Evolutionary conservation across 1,140 invertebrate species (phyloP), one percentile per base, ranked within the genome.

Genomic region (Caligus rogercresseyi): DNA sequence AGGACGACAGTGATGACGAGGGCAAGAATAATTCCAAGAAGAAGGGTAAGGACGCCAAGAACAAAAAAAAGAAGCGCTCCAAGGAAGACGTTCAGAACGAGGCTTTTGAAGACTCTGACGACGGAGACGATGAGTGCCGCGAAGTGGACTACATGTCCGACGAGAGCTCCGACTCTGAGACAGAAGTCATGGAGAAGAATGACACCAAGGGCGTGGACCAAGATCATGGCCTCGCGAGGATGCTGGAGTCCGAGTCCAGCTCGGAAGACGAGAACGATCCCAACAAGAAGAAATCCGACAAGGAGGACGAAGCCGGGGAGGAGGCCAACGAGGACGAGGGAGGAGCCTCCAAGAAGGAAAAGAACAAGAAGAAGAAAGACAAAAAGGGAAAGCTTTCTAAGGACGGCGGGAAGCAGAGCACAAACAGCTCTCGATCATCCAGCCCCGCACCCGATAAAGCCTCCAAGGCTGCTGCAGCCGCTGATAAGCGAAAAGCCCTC

Each of bases 91-190:
- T 70, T 64, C 71, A 75, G 67, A 74, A 86, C 67, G 89, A 92
- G 70, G 89, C 89, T 0, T 80, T 87, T 59, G 91, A 97, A 73
- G 92, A 97, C 72, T 94, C 89, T 70, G 91, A 95, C 75, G 91
- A 95, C 73, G 91, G 91, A 0, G 91, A 96, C 73, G 89, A 87
- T 70, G 92, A 97, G 77, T 90, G 90, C 0, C 74, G 86, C 65
- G 91, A 97, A 76, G 72, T 79, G 7, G 78, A 79, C 68, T 79
- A 79, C 67, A 78, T 78, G 64, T 74, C 77, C 11, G 69, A 69
- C n/a, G 68, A 67, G 25, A 68, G 66, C 54, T 68, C 19, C 24
- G 59, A 24, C 23, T 73, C 78, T 80, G 72, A 77, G 53, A 70
- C 74, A 58, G 73, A 76, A 52, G 68, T 78, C 31, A 87, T 87